Base-by-base conservation (phyloP, 1,140 invertebrate genomes). In the Microplitis demolitor region DNA sequence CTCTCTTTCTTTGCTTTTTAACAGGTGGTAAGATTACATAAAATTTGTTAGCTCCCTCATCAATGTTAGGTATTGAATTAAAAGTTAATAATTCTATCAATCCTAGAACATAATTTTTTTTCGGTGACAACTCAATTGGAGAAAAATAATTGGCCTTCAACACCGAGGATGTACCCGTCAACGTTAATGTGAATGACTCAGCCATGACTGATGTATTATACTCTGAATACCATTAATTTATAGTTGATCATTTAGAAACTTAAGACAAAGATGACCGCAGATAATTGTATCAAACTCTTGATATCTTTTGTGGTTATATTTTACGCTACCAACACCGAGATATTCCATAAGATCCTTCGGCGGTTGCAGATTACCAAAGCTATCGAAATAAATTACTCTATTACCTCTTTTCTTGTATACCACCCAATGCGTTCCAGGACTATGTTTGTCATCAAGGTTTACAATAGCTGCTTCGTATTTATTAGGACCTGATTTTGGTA, bases 21-120 rank as follows among this genome's bases (percentile, higher is more conserved):
- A 56, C 13, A 13, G 5, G 16, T 56, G 5, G n/a, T 14, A 14
- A 13, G 13, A n/a, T 62, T 62, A 67, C 39, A 73, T 83, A 76
- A 78, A 84, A 83, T 72, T 81, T 74, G 78, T 84, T 83, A 56
- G 79, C 78, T 33, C 74, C 62, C 34, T 64, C 31, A 75, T 78
- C 73, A 39, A 83, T 77, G 75, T 83, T 83, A 9, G 78, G 80
- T n/a, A 84, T 83, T 13, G 80, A 80, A 77, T 85, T 79, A 63
- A 81, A 83, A 50, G 77, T 81, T 67, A 82, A 56, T 72, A 84
- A 78, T 71, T 77, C 75, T 35, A 83, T 78, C 16, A 85, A 53
- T 4, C 78, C 79, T 35, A 82, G 75, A 51, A 61, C 72, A 78
- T 84, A 84, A 34, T 79, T 72, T n/a, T 76, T 67, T 4, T 5